A percentile compares a stretch with the other conserved stretches of the same genome.
Conservation (phyloP, 2,888 invertebrate species). For the Tolmerus cingulatus region DNA sequence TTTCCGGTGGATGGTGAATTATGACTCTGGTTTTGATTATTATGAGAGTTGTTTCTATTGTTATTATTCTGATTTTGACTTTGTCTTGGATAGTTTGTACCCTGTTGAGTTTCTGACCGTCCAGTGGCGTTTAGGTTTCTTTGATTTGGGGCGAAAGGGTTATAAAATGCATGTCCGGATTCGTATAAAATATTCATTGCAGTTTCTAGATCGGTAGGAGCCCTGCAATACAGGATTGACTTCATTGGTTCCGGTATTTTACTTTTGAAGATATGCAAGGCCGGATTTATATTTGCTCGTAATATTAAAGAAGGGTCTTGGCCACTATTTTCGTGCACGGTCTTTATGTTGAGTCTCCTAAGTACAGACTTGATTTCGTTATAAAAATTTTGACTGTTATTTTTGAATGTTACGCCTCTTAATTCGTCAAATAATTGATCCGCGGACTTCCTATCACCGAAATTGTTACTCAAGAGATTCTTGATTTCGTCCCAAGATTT, state of each 20-base stretch:
- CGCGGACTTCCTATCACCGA: neutral
- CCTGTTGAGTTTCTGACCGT: neutral
- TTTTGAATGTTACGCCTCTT: neutral
- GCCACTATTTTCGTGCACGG: neutral
- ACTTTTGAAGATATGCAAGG: neutral
- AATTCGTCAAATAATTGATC: neutral
- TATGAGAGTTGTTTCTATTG: neutral
- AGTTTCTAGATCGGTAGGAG: neutral
- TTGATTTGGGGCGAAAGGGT: neutral
- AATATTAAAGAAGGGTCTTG: neutral
- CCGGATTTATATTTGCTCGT: neutral
- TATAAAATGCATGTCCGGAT: neutral
- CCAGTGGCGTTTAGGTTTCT: neutral
- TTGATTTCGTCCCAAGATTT: neutral
- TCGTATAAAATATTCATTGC: neutral
- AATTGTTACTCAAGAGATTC: neutral
- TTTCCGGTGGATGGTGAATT: neutral
- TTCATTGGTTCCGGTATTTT: slow-evolving; percentile 27
- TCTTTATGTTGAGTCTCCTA: neutral
- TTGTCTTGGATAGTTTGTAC: neutral
- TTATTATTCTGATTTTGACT: neutral
- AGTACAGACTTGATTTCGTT: neutral
- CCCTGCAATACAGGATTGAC: neutral
- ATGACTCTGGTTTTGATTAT: neutral
- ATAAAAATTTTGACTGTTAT: neutral